Conservation (phyloP, 2,113 vertebrate species). For the Mormoops blainvillei region DNA sequence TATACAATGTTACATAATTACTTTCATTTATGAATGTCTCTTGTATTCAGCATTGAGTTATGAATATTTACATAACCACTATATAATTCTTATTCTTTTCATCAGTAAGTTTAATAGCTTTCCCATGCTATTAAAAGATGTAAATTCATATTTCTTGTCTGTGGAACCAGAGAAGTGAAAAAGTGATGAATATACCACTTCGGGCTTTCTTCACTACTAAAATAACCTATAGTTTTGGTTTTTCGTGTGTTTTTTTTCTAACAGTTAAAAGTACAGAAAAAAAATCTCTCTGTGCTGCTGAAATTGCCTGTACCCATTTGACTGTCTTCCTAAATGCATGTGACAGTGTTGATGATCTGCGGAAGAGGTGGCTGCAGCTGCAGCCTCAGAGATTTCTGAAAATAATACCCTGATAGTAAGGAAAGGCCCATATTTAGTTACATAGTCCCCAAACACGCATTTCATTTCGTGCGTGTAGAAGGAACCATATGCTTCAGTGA, state of each 20-base stretch:
- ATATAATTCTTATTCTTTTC: neutral
- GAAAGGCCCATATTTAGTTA: conserved; percentile 14
- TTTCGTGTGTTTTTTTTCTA: neutral
- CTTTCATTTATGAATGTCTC: neutral
- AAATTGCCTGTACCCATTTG: neutral
- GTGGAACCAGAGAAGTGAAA: neutral
- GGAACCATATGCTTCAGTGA: conserved; percentile 52
- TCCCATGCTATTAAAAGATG: neutral
- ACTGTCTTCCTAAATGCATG: neutral
- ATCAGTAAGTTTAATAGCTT: neutral
- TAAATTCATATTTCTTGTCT: neutral
- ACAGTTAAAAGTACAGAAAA: neutral
- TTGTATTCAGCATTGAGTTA: neutral
- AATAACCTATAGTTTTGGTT: neutral
- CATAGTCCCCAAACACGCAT: neutral
- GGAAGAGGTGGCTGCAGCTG: neutral
- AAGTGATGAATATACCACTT: neutral
- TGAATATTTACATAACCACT: neutral
- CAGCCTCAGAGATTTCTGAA: conserved; percentile 19
- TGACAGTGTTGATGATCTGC: conserved; percentile 36
- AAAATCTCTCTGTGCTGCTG: neutral
- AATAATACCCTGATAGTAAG: neutral
- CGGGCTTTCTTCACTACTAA: neutral
- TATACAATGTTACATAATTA: neutral
- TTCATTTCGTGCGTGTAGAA: conserved; percentile 39